Percentiles rank a stretch among this genome's conserved stretches.
These are phyloP conservation scores for Sternotherus odoratus DNA, from an alignment of 2,797 vertebrate species.

Conservation along the genomic window DNA sequence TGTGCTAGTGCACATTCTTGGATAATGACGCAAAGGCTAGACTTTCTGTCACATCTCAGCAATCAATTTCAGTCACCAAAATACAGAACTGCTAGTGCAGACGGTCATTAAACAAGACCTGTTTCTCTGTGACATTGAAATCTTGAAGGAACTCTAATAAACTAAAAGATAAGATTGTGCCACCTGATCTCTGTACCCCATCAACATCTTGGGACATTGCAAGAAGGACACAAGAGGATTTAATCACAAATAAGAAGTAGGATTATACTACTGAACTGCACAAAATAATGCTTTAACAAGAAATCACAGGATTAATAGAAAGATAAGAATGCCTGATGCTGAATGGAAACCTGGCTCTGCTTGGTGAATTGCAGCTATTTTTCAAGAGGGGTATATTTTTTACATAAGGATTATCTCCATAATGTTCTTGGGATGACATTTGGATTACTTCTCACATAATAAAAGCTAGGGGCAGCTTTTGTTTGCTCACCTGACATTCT, in stretches of 20 bases:
- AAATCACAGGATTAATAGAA: background rate
- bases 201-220: background rate
- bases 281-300: background rate
- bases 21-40: background rate
- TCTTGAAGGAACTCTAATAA: slow-evolving; percentile 26
- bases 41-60: background rate
- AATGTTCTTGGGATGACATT: background rate
- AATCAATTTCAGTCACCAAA: slow-evolving; percentile 28
- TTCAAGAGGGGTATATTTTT: background rate
- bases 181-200: background rate
- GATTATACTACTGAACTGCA: background rate
- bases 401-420: background rate
- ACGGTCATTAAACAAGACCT: slow-evolving; percentile 32
- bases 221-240: background rate
- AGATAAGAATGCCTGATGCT: background rate
- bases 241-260: background rate
- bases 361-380: background rate
- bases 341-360: background rate
- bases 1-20: background rate
- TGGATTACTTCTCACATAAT: background rate
- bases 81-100: slow-evolving; percentile 14
- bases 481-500: background rate
- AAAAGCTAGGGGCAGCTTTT: background rate
- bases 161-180: background rate
- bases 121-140: background rate